Evolutionary conservation across 2,113 vertebrate species (phyloP).

Genomic region (Phainopepla nitens): DNA sequence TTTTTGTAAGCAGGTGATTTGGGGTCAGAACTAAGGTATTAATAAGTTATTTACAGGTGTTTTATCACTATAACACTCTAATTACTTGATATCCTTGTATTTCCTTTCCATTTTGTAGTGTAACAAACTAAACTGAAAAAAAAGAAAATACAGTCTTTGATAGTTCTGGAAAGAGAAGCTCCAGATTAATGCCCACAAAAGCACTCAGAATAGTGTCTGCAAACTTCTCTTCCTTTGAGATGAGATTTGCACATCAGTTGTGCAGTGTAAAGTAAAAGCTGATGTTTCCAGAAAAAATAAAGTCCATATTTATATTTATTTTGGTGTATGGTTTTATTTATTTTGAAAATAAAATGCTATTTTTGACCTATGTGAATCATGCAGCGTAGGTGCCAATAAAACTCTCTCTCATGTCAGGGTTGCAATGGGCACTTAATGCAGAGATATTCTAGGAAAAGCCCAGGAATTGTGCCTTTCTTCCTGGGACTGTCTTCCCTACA

Average conservation of each 20-base stretch:
- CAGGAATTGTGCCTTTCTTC: background rate
- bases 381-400: background rate
- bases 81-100: background rate
- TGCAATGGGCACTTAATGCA: background rate
- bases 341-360: background rate
- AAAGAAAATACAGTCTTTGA: background rate
- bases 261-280: background rate
- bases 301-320: background rate
- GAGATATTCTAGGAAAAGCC: background rate
- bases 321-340: background rate
- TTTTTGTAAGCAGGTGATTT: background rate
- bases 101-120: background rate
- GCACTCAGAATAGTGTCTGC: background rate
- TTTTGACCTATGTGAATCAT: background rate
- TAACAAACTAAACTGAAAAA: background rate
- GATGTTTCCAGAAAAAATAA: background rate
- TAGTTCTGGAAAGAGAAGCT: background rate
- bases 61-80: background rate
- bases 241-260: background rate
- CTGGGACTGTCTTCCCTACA: background rate
- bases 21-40: background rate
- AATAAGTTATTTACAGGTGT: background rate
- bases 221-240: background rate
- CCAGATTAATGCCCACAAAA: background rate
- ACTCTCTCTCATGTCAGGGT: background rate